These are phyloP conservation scores for Paratrypauchen microcephalus DNA, from an alignment of 2,797 vertebrate genomes.

Conservation along the genomic window DNA sequence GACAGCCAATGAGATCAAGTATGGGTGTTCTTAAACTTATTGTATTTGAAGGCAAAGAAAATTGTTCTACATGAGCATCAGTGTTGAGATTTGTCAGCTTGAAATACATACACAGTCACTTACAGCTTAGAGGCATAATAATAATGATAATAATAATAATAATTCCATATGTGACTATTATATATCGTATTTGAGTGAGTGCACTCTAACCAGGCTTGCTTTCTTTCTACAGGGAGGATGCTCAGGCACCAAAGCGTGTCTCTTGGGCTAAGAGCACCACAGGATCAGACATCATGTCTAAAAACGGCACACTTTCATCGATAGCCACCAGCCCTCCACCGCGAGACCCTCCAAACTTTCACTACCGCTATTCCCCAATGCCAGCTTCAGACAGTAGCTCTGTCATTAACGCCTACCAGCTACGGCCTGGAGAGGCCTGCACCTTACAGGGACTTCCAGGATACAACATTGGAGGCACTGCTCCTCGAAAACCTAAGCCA, in stretches of 20 bases:
- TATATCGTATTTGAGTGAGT: neutral
- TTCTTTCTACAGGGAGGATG: conserved; percentile 83
- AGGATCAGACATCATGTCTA: conserved; percentile 85
- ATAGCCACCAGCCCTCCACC: conserved; percentile 79
- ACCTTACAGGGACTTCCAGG: conserved; percentile 76
- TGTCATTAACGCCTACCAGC: conserved; percentile 78
- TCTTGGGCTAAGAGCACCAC: conserved; percentile 86
- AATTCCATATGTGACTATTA: too few species aligned
- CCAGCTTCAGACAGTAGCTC: conserved; percentile 77
- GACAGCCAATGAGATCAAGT: conserved; percentile 96
- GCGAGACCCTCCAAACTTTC: conserved; percentile 66
- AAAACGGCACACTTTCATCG: conserved; percentile 92
- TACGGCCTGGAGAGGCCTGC: conserved; percentile 69
- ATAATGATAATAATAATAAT: too few species aligned
- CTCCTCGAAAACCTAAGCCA: conserved; percentile 58
- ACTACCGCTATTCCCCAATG: conserved; percentile 71
- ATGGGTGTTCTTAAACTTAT: neutral
- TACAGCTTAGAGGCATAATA: neutral
- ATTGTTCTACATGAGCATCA: too few species aligned
- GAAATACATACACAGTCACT: neutral
- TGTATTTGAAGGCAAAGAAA: neutral
- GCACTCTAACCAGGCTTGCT: neutral
- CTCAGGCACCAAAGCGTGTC: conserved; percentile 87
- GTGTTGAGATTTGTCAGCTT: neutral
- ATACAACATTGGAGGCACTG: conserved; percentile 68